Base-by-base conservation (phyloP, 30 jellyfish, hydroid and myxozoan genomes). In the Aurelia sp. region DNA sequence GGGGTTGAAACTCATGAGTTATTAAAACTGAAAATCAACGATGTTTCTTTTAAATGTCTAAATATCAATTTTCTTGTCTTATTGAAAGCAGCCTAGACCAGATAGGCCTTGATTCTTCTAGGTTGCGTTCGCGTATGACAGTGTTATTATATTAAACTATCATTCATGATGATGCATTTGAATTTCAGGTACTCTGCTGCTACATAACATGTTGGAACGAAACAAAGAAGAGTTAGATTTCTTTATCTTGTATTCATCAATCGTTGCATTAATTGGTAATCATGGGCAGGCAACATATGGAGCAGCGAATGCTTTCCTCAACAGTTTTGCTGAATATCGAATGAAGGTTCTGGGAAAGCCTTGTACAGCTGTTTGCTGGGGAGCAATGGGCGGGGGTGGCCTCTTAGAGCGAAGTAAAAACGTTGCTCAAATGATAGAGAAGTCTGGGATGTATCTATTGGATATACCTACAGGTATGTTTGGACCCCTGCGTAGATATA, bases 361-460 rank as follows among this genome's bases (percentile, higher is more conserved):
- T 6, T 73, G 95, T 64, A 75, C 72, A 13, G 30, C 95, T 16
- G 72, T 85, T 47, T 85, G 95, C 71, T 85, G 95, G 95, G 95
- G 95, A n/a, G 89, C 95, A 33, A 85, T 85, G 95, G 95, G 89
- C 15, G 95, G 95, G 7, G 81, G 89, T 35, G 95, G 95, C 47
- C 75, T 85, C 72, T 76, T 85, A n/a, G 57, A 85, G 53, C 72
- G 88, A 0, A 75, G 72, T 48, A 21, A 30, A 21, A 63, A 63
- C 21, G 62, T 75, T 12, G 95, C 95, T 9, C 22, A 61, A 12
- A n/a, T 85, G 13, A 40, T 85, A 7, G 89, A 85, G 53, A 10
- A 64, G 59, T 30, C 65, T 72, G 95, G 95, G 7, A 21, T 85
- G 27, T 67, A 72, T 62, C 77, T 38, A n/a, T 63, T 85, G 55